Conservation (phyloP, 2,113 vertebrate genomes). For the Apistogramma diplotaenia region DNA sequence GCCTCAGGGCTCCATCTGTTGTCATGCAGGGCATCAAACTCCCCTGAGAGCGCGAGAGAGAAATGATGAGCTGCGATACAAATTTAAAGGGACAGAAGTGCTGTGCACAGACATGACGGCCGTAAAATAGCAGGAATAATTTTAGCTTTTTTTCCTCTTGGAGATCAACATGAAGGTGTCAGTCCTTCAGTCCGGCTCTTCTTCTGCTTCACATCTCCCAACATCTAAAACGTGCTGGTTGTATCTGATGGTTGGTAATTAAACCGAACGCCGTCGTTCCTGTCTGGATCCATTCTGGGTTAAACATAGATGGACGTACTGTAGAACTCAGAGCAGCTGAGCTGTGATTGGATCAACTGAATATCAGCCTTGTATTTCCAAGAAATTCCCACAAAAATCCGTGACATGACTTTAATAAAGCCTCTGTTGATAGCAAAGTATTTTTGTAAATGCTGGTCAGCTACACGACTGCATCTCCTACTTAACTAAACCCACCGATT, state of each 20-base stretch:
- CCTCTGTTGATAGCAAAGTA: not conserved
- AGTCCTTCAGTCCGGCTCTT: not conserved
- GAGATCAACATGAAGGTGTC: not conserved
- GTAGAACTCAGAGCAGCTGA: not conserved
- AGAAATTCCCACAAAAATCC: not conserved
- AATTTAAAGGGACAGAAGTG: constrained; percentile 58
- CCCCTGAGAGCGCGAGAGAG: constrained; percentile 47
- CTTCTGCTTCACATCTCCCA: not conserved
- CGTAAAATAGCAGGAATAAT: not conserved
- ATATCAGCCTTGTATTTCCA: not conserved
- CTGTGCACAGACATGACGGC: not conserved
- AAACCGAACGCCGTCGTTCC: not conserved
- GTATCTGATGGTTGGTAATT: not conserved
- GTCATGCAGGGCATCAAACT: constrained; percentile 60
- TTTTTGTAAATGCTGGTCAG: not conserved
- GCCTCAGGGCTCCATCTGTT: constrained; percentile 74
- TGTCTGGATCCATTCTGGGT: not conserved
- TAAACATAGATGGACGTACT: not conserved
- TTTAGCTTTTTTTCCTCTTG: not conserved
- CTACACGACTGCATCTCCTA: not conserved
- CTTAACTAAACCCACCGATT: not conserved
- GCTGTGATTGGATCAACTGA: not conserved
- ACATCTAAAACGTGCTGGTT: not conserved
- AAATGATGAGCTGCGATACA: constrained; percentile 38
- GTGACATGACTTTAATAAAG: not conserved